Evolutionary conservation across 2,888 invertebrate genomes (phyloP).

Genomic region (Sthenelais limicola): DNA sequence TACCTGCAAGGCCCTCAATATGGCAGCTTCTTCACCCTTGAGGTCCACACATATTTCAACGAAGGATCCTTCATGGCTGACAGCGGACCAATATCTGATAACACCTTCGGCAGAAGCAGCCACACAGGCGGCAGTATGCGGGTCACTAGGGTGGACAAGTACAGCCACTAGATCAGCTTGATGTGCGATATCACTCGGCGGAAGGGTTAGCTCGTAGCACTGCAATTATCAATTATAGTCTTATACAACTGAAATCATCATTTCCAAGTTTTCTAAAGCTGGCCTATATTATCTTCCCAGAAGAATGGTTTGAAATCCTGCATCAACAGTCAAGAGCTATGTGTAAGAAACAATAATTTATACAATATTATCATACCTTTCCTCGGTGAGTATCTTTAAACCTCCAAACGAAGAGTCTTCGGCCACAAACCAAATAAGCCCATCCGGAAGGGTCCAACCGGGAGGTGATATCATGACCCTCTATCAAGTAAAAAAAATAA

Average conservation of each 20-base stretch:
- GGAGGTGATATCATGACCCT: too few species aligned
- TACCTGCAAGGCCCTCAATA: conserved; percentile 68
- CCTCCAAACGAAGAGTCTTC: conserved; percentile 87
- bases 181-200: conserved; percentile 93
- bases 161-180: conserved; percentile 77
- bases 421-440: conserved; percentile 89
- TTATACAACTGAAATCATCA: neutral
- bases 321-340: too few species aligned
- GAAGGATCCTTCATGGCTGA: conserved; percentile 89
- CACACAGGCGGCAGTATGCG: conserved; percentile 73
- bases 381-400: conserved; percentile 63
- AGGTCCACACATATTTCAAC: conserved; percentile 88
- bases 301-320: too few species aligned
- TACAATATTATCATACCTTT: too few species aligned
- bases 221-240: conserved; percentile 74
- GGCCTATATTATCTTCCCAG: neutral
- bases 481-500: too few species aligned
- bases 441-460: conserved; percentile 81
- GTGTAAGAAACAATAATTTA: too few species aligned
- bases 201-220: conserved; percentile 88
- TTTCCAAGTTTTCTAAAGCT: neutral
- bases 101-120: conserved; percentile 95
- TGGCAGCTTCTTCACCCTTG: conserved; percentile 76
- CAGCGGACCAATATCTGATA: conserved; percentile 92
- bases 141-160: conserved; percentile 79